Base-by-base conservation (phyloP, 37 sponge, comb jelly and placozoan species). In the Agelas oroides region DNA sequence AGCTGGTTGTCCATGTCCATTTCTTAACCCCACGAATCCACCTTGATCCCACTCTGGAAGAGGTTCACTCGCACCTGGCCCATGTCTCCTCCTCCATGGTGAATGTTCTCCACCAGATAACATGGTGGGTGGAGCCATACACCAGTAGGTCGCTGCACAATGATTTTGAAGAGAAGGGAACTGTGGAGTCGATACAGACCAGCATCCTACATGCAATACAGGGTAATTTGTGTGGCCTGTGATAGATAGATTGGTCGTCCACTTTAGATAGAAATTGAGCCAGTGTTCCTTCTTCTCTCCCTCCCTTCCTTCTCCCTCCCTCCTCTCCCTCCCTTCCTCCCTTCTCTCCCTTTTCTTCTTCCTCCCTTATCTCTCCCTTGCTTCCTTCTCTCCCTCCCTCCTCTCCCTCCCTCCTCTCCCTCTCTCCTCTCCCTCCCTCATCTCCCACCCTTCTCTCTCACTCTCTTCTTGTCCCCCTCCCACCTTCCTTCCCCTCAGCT, bases 1-100 rank as follows among this genome's bases (percentile, higher is more conserved):
- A 74, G 68, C 76, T 88, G 53, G 28, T 25, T 53, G 73, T 80
- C 0, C 76, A 83, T 6, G 71, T 92, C 52, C 69, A 84, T 40
- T 84, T 92, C 56, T 68, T 74, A 65, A 88, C 75, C 25, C 93
- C 93, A 14, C 60, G 46, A 1, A 34, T 88, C 14, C 27, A 36
- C 62, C 38, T 92, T 35, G 53, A 76, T 3, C 93, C 93, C 20
- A 64, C 66, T 37, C 86, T 92, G 40, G 60, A 40, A 3, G 86
- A 81, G 15, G 73, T 92, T 5, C 77, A 77, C 20, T 52, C 70
- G 0, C 67, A 84, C 14, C 41, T 88, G 18, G 64, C 28, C 17
- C 55, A 84, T 20, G 65, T 89, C 18, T 77, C 86, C 16, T 56
- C 65, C 17, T 19, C 85, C 15, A 27, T 89, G 0, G 34, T 78